These are phyloP conservation scores for Rutilus rutilus DNA, from an alignment of 2,113 vertebrate genomes.

Conservation along the genomic window DNA sequence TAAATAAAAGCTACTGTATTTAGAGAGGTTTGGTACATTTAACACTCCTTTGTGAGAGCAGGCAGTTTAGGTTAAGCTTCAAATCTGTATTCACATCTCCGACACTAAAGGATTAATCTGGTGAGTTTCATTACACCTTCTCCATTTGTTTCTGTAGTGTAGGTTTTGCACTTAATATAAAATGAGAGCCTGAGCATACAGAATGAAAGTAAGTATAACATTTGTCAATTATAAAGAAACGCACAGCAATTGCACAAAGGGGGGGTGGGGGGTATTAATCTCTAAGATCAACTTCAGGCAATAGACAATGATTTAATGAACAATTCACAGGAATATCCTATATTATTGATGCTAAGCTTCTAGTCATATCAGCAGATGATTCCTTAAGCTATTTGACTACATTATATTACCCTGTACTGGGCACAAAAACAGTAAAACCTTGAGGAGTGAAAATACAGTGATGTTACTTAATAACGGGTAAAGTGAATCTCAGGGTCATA, in stretches of 20 bases:
- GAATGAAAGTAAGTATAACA: slow-evolving; percentile 4
- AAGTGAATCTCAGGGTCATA: neutral
- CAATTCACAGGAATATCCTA: neutral
- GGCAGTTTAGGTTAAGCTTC: slow-evolving; percentile 18
- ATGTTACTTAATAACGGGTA: neutral
- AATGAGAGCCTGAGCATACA: neutral
- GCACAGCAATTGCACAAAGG: neutral
- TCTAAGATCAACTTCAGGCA: slow-evolving; percentile 22
- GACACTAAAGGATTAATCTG: slow-evolving; percentile 1
- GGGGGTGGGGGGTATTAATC: neutral
- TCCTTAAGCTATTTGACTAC: neutral
- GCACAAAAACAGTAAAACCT: neutral
- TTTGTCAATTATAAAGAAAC: slow-evolving; percentile 6
- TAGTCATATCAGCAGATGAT: slow-evolving; percentile 3
- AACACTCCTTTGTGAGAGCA: neutral
- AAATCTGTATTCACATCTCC: slow-evolving; percentile 18
- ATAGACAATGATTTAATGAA: neutral
- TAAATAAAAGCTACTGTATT: neutral
- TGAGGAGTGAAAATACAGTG: neutral
- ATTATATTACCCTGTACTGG: neutral
- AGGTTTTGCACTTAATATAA: slow-evolving; percentile 10
- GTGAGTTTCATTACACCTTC: neutral
- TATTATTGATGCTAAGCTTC: neutral
- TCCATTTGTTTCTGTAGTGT: slow-evolving; percentile 5
- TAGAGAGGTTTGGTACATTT: neutral